Conservation (phyloP, 2,113 vertebrate species). For the Petroica traversi region DNA sequence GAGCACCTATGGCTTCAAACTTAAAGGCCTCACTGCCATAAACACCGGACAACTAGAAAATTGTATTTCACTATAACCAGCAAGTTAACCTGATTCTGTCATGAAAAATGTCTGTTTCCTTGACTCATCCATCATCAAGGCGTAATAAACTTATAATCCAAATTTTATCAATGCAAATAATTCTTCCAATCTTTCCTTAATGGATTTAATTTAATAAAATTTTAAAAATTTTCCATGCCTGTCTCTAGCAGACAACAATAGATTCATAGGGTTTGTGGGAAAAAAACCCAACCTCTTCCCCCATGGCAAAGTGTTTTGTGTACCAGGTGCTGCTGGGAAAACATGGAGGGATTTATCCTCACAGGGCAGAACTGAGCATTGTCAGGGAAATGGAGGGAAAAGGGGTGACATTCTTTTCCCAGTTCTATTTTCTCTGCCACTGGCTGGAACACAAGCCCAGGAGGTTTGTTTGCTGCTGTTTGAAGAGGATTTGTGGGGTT, state of each 20-base stretch:
- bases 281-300: background rate
- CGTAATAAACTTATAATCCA: slow-evolving; percentile 66
- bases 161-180: slow-evolving; percentile 47
- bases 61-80: slow-evolving; percentile 30
- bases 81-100: slow-evolving; percentile 39
- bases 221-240: background rate
- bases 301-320: background rate
- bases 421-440: background rate
- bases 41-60: slow-evolving; percentile 45
- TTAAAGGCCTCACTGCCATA: background rate
- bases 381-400: background rate
- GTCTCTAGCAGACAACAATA: background rate
- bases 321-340: background rate
- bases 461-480: background rate
- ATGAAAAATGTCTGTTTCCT: slow-evolving; percentile 47
- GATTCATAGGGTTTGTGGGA: background rate
- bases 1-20: background rate
- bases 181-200: slow-evolving; percentile 49
- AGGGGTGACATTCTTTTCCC: background rate
- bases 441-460: background rate
- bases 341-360: background rate
- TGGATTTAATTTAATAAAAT: slow-evolving; percentile 25
- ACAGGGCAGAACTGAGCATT: background rate
- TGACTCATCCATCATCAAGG: slow-evolving; percentile 51
- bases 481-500: background rate